phyloP scores from a whole-genome alignment of 2,797 vertebrate species.

The Argentina silus region DNA sequence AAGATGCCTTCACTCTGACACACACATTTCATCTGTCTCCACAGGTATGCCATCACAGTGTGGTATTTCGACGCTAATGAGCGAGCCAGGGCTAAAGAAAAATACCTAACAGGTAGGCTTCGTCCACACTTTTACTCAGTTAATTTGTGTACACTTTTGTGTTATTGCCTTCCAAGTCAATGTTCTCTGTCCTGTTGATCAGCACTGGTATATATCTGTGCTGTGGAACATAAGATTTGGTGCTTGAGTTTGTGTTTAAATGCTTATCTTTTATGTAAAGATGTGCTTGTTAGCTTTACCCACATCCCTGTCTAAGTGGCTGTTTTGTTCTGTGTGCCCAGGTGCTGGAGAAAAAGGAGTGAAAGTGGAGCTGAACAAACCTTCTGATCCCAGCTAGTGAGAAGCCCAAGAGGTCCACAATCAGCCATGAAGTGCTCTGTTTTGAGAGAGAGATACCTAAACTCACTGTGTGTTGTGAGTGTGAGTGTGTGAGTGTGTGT shows the following conservation, averaged over 20 bases:
- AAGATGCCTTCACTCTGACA: not conserved
- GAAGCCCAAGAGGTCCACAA: constrained; percentile 64
- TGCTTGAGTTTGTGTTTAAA: too few relatives aligned
- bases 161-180: too few relatives aligned
- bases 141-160: not conserved
- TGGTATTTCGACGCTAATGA: constrained; percentile 99
- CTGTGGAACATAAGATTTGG: too few relatives aligned
- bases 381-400: constrained; percentile 86
- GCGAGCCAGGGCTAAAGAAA: constrained; percentile 97
- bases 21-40: not conserved
- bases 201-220: too few relatives aligned
- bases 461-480: constrained; percentile 55
- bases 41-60: constrained; percentile 98
- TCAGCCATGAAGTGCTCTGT: constrained; percentile 81
- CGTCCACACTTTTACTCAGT: not conserved
- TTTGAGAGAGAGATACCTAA: constrained; percentile 72
- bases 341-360: constrained; percentile 90
- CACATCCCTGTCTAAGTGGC: not conserved
- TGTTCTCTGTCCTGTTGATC: too few relatives aligned
- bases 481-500: constrained; percentile 45
- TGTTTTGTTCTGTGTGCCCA: constrained; percentile 19
- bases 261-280: not conserved
- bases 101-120: constrained; percentile 91
- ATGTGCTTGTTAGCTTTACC: not conserved
- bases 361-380: constrained; percentile 91